Percentiles rank a stretch among this genome's conserved stretches.
Conservation (phyloP, 2,113 vertebrate genomes). For the Xiphophorus couchianus region DNA sequence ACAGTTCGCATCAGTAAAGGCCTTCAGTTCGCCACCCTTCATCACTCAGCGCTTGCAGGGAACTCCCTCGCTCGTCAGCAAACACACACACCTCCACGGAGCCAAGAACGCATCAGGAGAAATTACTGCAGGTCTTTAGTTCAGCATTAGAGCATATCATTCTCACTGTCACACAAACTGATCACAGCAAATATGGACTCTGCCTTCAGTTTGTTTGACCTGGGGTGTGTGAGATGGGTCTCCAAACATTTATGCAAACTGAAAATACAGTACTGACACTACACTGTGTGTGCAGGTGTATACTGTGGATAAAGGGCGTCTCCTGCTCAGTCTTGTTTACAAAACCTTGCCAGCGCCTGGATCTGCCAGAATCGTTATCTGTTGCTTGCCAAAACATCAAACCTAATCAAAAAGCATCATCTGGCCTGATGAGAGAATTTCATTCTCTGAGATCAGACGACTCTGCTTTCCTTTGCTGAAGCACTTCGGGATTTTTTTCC, state of each 20-base stretch:
- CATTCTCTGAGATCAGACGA: neutral
- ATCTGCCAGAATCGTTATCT: neutral
- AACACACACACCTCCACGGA: conserved; percentile 9
- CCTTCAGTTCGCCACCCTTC: conserved; percentile 37
- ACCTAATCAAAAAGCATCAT: conserved; percentile 22
- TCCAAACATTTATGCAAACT: conserved; percentile 47
- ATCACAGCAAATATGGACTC: conserved; percentile 66
- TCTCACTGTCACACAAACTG: conserved; percentile 55
- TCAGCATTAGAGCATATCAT: conserved; percentile 38
- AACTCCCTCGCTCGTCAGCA: conserved; percentile 34
- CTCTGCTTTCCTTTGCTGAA: too few relatives aligned
- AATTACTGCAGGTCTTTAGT: conserved; percentile 17
- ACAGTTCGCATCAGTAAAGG: conserved; percentile 37
- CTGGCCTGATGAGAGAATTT: conserved; percentile 38
- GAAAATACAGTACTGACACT: conserved; percentile 30
- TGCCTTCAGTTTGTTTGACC: conserved; percentile 49
- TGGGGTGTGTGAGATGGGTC: conserved; percentile 20
- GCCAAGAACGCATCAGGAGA: neutral
- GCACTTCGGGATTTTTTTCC: too few relatives aligned
- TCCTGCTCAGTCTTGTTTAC: conserved; percentile 31
- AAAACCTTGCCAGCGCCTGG: conserved; percentile 20
- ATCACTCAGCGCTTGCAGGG: conserved; percentile 44
- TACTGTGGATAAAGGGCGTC: conserved; percentile 60
- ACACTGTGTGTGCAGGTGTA: conserved; percentile 52
- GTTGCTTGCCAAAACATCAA: neutral